Percentiles rank a stretch among this genome's conserved stretches.
These are phyloP conservation scores for Ceryle rudis DNA, from an alignment of 2,797 vertebrate species.

Conservation along the genomic window DNA sequence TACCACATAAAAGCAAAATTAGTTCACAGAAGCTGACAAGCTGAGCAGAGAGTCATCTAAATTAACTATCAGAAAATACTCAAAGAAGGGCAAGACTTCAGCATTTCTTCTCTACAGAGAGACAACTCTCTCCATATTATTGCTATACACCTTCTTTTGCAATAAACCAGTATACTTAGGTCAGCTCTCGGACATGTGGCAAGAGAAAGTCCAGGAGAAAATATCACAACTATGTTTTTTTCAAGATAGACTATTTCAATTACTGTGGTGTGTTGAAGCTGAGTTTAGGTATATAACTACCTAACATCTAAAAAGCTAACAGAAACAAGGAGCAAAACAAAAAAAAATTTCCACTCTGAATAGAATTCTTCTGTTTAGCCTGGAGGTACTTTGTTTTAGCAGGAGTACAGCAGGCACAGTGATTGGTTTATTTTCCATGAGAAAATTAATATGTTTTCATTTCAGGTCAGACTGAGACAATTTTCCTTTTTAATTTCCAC, in stretches of 20 bases:
- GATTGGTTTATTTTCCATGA: neutral
- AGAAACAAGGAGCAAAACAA: neutral
- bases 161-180: neutral
- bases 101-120: neutral
- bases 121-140: neutral
- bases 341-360: neutral
- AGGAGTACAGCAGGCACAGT: neutral
- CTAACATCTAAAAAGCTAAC: neutral
- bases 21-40: neutral
- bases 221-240: neutral
- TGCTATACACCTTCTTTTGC: neutral
- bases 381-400: neutral
- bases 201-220: neutral
- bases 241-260: neutral
- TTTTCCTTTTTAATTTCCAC: conserved; percentile 37
- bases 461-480: neutral
- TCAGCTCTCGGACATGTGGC: neutral
- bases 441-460: neutral
- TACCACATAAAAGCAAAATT: neutral
- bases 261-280: neutral
- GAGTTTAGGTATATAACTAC: neutral
- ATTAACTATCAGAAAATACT: neutral
- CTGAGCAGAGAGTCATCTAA: neutral
- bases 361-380: neutral
- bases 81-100: neutral